Base-by-base conservation (phyloP, 1,140 invertebrate genomes). In the Pteromalus puparum region DNA sequence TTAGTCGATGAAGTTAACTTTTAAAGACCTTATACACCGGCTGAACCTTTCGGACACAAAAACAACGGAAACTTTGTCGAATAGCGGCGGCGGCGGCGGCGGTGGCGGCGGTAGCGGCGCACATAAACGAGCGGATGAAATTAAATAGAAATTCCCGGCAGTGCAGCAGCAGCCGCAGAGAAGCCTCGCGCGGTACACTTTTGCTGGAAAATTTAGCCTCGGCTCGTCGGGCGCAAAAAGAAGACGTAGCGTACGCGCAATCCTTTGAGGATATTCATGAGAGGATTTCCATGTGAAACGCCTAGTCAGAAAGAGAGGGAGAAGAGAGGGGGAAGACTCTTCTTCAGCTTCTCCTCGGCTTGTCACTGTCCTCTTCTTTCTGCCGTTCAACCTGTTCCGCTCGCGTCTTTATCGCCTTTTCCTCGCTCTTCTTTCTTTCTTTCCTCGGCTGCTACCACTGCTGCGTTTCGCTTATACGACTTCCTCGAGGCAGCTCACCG, bases 211-310 rank as follows among this genome's bases (percentile, higher is more conserved):
- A 74, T 74, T 18, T 74, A 61, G 53, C 53, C 53, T 61, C 53
- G 21, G 53, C 21, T 28, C 74, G 21, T 75, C 38, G 38, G 42
- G 42, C 12, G 53, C 53, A 34, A 48, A 61, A 48, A 70, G 12
- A 13, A 73, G 80, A 61, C 26, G 18, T 38, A 73, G 70, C 68
- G 42, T 30, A 12, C 26, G 46, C 15, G 24, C 53, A 76, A 82
- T 82, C 34, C 81, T 82, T 82, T 78, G 82, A 77, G 46, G 75
- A 83, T 78, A 78, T 83, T 83, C 82, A 78, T 70, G 75, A 83
- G 82, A 78, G 82, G 76, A 83, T 83, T 83, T 83, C 65, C 65
- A 70, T 68, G 38, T 78, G 74, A 83, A 83, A 78, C 65, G 75
- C 21, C 34, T 38, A 83, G 65, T n/a, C 73, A 82, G 24, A 48